Base-by-base conservation (phyloP, 2,797 vertebrate genomes). In the Chaetodon trifasciatus region DNA sequence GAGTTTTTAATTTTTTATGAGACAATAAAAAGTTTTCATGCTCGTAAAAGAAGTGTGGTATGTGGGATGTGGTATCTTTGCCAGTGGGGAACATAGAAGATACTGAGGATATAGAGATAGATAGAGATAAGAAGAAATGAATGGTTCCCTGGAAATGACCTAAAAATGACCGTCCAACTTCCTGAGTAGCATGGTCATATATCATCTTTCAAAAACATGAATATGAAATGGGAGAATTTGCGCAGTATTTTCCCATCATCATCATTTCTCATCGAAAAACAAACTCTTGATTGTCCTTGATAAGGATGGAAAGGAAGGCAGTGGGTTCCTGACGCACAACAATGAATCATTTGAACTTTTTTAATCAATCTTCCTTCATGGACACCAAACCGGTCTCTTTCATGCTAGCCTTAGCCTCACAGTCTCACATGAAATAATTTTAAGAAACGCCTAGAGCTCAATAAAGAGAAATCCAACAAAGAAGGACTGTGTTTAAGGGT, bases 401-500 rank as follows among this genome's bases (percentile, higher is more conserved):
- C 4, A 35, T 6, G 7, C 9, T 3, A 9, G 60, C 9, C 35
- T 50, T 19, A 5, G 69, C 52, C 5, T 32, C 21, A 6, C 8
- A 19, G 50, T 42, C 42, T 32, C 44, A 44, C 1, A 1, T 23
- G 19, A 24, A 69, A 50, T 1, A 17, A 16, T n/a, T 42, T 6
- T 8, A 3, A 61, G 35, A 55, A 61, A 46, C 9, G 47, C 17
- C 9, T 46, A 28, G 6, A 47, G 28, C 7, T 32, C 13, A 64
- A 28, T 35, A 47, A 76, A 24, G 24, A 67, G 19, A 53, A 58
- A 70, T 24, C n/a, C 11, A 76, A 74, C 70, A 72, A 73, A 46
- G 73, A 23, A 1, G 32, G 24, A 13, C 21, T 53, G 52, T 58
- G 49, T 72, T 50, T 19, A 28, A 55, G 24, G 21, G 8, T 44